These are phyloP conservation scores for Percopsis transmontana DNA, from an alignment of 2,113 vertebrate genomes.

Conservation along the genomic window DNA sequence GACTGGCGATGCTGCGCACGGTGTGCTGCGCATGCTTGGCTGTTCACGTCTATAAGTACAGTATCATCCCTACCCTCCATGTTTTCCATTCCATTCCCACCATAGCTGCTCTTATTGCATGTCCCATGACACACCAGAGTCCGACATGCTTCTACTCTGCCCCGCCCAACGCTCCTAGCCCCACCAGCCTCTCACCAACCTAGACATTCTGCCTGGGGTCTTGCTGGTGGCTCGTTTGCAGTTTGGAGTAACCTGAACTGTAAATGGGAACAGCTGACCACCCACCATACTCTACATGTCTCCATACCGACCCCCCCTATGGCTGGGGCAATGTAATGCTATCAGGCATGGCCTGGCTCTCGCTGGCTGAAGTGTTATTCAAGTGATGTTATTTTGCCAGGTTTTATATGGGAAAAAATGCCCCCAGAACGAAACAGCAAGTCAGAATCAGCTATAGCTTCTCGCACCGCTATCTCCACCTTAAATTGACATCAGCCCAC, in stretches of 20 bases:
- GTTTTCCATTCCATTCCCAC: conserved; percentile 41
- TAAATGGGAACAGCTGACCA: conserved; percentile 42
- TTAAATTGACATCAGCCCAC: too few species aligned
- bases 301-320: neutral
- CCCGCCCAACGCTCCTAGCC: neutral
- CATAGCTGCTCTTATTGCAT: conserved; percentile 37
- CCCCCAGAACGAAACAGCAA: too few species aligned
- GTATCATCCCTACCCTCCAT: conserved; percentile 23
- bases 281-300: conserved; percentile 1
- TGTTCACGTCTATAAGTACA: neutral
- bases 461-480: too few species aligned
- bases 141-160: conserved; percentile 44
- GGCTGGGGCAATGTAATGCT: neutral
- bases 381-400: too few species aligned
- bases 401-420: too few species aligned
- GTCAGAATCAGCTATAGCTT: too few species aligned
- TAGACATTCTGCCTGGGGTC: conserved; percentile 1
- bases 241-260: conserved; percentile 41
- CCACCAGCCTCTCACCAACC: neutral
- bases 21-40: neutral
- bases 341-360: too few species aligned
- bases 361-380: too few species aligned
- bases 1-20: conserved; percentile 13
- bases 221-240: conserved; percentile 18
- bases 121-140: conserved; percentile 37